phyloP scores from a whole-genome alignment of 2,113 vertebrate genomes.

The Leucopternis melanops region DNA sequence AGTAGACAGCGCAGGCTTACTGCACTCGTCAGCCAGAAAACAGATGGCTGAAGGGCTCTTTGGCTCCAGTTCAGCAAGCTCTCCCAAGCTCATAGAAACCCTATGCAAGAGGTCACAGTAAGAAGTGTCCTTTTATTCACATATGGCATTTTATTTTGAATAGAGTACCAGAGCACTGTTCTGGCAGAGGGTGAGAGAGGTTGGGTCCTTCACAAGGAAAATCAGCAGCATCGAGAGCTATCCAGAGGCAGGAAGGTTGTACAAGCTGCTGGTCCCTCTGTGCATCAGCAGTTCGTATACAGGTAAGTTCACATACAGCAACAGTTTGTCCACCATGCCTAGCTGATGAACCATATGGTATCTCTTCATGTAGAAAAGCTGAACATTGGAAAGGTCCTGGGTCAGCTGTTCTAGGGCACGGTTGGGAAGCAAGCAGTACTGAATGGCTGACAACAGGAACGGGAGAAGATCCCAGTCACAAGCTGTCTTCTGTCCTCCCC shows the following conservation, averaged over 20 bases:
- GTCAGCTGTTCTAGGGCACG: neutral
- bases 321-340: neutral
- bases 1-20: neutral
- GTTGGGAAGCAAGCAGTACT: neutral
- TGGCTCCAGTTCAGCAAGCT: conserved; percentile 40
- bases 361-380: conserved; percentile 8
- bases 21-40: conserved; percentile 29
- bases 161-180: conserved; percentile 23
- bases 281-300: neutral
- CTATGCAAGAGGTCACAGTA: neutral
- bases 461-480: neutral
- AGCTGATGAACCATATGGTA: conserved; percentile 40
- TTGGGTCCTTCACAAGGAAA: neutral
- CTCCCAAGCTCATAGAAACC: conserved; percentile 9
- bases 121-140: conserved; percentile 26
- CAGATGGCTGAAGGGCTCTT: conserved; percentile 49
- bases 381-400: neutral
- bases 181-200: conserved; percentile 30
- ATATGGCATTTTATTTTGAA: conserved; percentile 42
- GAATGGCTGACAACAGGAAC: neutral
- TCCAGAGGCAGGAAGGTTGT: neutral
- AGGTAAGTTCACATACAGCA: conserved; percentile 46
- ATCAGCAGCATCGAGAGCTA: neutral
- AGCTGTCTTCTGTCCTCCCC: neutral
- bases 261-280: neutral